Base-by-base conservation (phyloP, 35 echinoderm and acorn worm genomes). In the Amphiura filiformis region DNA sequence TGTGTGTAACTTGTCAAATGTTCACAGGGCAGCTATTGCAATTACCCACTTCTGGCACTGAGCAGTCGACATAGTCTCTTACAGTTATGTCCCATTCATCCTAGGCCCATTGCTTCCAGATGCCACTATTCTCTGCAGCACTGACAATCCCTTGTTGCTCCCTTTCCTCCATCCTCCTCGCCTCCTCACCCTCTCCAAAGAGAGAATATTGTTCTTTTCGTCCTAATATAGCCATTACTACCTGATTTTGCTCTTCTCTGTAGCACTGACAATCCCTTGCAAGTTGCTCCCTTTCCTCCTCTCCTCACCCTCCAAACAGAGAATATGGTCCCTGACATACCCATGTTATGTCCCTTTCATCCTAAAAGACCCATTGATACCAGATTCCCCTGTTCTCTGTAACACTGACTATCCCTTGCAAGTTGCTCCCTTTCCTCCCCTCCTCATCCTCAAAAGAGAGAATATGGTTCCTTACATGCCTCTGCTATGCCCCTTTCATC, bases 291-390 rank as follows among this genome's bases (percentile, higher is more conserved):
- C 44, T 52, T 52, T 7, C 44, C 44, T 11, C 7, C 44, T 20
- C 44, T 52, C 7, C 44, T 20, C 44, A 52, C 20, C 44, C 7
- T 7, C 20, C 7, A 20, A 52, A 11, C 44, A 11, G 44, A 52
- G 20, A 52, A 52, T 7, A 52, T 20, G 65, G 87, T 56, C 89
- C 96, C 96, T 98, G 92, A 90, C 94, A 92, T 77, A 87, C 89
- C 78, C 92, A 94, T 39, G 94, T 92, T 92, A 94, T 98, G 79
- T 98, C 96, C n/a, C n/a, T n/a, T n/a, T n/a, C n/a, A n/a, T 52
- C 94, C 92, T 30, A 92, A 76, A 37, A 91, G 86, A 75, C 92
- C 96, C 82, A 89, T 38, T 13, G 92, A 89, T 39, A 90, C 96
- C 34, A 91, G 80, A 76, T 98, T 92, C 40, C 44, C 7, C 20